These are phyloP conservation scores for Bombus cullumanus DNA, from an alignment of 1,140 invertebrate genomes.

Conservation along the genomic window DNA sequence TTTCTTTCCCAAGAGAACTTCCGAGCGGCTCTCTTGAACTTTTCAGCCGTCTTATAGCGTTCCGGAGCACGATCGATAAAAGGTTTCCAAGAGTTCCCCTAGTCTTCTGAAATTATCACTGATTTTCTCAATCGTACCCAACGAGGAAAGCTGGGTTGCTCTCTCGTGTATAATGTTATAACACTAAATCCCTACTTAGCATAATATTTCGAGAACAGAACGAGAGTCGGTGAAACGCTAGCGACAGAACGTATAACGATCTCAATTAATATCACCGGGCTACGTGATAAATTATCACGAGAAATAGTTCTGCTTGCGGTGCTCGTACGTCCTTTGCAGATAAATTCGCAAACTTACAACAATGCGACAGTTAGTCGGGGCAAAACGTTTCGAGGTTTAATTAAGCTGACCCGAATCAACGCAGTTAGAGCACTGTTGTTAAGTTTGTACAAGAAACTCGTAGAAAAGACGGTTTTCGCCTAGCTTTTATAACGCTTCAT, in stretches of 20 bases:
- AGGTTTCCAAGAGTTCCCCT: neutral
- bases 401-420: constrained; percentile 48
- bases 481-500: neutral
- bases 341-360: constrained; percentile 52
- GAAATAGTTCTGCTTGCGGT: constrained; percentile 9
- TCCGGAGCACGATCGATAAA: constrained; percentile 27
- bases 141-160: too few species aligned
- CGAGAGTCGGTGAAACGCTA: too few species aligned
- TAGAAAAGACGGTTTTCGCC: neutral
- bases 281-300: constrained; percentile 20
- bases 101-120: constrained; percentile 22
- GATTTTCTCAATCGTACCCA: constrained; percentile 11
- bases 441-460: constrained; percentile 31
- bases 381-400: constrained; percentile 51
- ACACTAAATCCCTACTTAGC: neutral
- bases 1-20: constrained; percentile 29
- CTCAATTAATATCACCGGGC: constrained; percentile 31
- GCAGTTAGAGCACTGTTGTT: constrained; percentile 20
- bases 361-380: constrained; percentile 18
- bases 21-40: constrained; percentile 26
- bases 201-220: neutral
- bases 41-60: constrained; percentile 27
- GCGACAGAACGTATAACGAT: neutral
- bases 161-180: neutral
- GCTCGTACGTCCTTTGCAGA: neutral